Evolutionary conservation across 2,113 vertebrate genomes (phyloP), one percentile per base, ranked within the genome.

Genomic region (Passer domesticus): DNA sequence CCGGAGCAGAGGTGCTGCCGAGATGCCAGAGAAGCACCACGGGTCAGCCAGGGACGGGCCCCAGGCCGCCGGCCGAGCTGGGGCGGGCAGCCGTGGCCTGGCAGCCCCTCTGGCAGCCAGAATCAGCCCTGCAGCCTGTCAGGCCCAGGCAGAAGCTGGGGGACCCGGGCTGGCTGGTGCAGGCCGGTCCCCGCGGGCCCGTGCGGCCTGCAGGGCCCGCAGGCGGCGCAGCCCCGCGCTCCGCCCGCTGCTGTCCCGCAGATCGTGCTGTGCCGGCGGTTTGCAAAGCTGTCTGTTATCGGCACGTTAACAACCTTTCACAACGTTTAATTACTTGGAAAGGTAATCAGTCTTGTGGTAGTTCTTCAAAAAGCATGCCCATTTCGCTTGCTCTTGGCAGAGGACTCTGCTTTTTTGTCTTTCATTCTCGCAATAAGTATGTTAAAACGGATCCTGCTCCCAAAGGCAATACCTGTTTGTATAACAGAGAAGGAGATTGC

Each of bases 321-420:
- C 94, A 96, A 95, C 80, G 94, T 95, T 97, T 97, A 97, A 97
- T 97, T 97, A 96, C 95, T 96, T 97, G 96, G 96, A 97, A 97
- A 97, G 93, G 93, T 95, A 97, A 94, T 97, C 47, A 11, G 94
- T 92, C 62, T 84, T 96, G 89, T 68, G 95, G 95, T 92, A 85
- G 94, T 77, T 94, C 95, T 96, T 95, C 82, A 74, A 96, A 93
- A 96, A 90, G 90, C 94, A 94, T 88, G 90, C 94, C 92, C 89
- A 90, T 95, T 97, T 92, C 89, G 92, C 96, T 97, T 91, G 95
- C 90, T 97, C 73, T 96, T 97, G 96, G 97, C 97, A 97, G 82
- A 77, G 84, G 70, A 66, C 79, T 76, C 86, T n/a, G 62, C 60
- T 67, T 92, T 77, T 96, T 77, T 91, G 85, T 91, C 86, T 96